phyloP scores from a whole-genome alignment of 2,113 vertebrate species.

The Columba janthina region DNA sequence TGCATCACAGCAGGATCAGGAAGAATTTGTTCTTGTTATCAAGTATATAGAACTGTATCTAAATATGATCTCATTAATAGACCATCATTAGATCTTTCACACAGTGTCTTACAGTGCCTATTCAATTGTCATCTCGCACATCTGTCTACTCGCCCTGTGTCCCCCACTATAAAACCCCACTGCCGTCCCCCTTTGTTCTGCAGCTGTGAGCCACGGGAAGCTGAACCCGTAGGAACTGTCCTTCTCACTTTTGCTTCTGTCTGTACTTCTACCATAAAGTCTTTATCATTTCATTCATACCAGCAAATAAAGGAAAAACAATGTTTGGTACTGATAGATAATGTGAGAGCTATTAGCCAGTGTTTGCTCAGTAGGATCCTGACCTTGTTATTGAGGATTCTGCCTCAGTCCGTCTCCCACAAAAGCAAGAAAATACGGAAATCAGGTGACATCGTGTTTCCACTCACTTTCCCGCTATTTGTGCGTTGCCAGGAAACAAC shows the following conservation, averaged over 20 bases:
- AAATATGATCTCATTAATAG: not conserved
- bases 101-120: not conserved
- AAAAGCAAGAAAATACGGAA: not conserved
- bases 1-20: not conserved
- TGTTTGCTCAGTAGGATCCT: not conserved
- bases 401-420: not conserved
- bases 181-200: not conserved
- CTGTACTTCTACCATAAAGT: not conserved
- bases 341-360: rapidly evolving
- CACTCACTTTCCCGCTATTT: not conserved
- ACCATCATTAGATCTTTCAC: not conserved
- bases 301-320: not conserved
- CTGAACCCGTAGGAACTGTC: rapidly evolving
- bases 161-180: not conserved
- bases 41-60: not conserved
- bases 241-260: not conserved
- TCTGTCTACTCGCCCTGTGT: not conserved
- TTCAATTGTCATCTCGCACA: not conserved
- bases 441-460: not conserved
- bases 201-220: not conserved
- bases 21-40: not conserved
- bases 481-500: not conserved
- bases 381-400: not conserved
- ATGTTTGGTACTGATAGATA: not conserved
- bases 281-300: not conserved